Evolutionary conservation across 2,113 vertebrate species (phyloP), one percentile per base, ranked within the genome.

Genomic region (Ploceus nigricollis): DNA sequence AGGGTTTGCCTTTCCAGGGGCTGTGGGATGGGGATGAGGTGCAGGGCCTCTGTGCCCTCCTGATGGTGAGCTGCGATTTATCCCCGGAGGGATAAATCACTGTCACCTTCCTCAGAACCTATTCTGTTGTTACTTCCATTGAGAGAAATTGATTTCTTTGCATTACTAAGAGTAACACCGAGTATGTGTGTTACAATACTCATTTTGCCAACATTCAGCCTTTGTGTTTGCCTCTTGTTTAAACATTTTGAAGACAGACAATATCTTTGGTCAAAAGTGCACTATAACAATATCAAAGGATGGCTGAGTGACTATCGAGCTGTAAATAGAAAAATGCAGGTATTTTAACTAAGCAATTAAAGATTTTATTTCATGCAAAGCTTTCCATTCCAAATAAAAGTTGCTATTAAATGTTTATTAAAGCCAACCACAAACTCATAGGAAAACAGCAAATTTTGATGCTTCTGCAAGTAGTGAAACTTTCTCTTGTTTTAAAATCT

Each of bases 1-100:
- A 1, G 0, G 7, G 10, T 47, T 64, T 27, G 0, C 21, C 30
- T 44, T 8, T 1, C 19, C 19, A 9, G 37, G 21, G 18, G 3
- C 13, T 24, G 16, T 56, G 30, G 25, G 47, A 12, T 1, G 1
- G 8, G 7, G 21, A 28, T 16, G 15, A 24, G 35, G 22, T 24
- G 56, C 35, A 33, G 27, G 13, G 2, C 2, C 13, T 31, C 23
- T n/a, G 15, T 17, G 25, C 7, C 47, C 8, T 66, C 44, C 20
- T 56, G 12, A 30, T 33, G 23, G 11, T 0, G 3, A 51, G 23
- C 7, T 17, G 1, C 11, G 30, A 47, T 75, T 75, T 50, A 51
- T 9, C 5, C 23, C 23, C 39, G 7, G 37, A 61, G 15, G 45
- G 24, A 35, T 57, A 73, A 1, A 57, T 7, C 20, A 8, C 51